Conservation (phyloP, 2,113 vertebrate species). For the Sylvietta virens region DNA sequence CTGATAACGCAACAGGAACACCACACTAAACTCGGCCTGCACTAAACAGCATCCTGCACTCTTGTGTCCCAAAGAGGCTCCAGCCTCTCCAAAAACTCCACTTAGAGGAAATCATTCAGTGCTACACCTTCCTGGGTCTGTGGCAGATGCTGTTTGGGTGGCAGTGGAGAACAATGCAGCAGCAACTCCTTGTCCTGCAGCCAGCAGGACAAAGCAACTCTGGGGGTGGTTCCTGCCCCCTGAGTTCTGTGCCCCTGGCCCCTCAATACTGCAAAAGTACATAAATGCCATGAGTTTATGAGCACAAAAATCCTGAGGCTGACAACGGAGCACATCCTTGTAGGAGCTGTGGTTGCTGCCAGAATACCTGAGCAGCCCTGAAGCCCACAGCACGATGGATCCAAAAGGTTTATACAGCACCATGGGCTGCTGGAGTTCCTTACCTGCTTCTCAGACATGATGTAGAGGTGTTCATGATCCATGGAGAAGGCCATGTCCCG, state of each 20-base stretch:
- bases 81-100: not conserved
- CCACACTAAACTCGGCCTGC: not conserved
- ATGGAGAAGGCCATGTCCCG: slow-evolving; percentile 95
- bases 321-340: rapidly evolving
- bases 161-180: not conserved
- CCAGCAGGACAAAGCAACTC: not conserved
- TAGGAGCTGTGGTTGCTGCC: not conserved
- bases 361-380: not conserved
- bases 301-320: not conserved
- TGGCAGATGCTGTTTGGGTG: not conserved
- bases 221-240: not conserved
- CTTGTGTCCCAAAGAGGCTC: not conserved
- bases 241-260: not conserved
- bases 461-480: slow-evolving; percentile 89
- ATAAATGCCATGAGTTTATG: not conserved
- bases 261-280: not conserved
- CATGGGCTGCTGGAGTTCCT: not conserved
- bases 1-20: not conserved
- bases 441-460: slow-evolving; percentile 97
- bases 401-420: not conserved
- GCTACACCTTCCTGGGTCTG: rapidly evolving
- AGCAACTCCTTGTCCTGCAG: not conserved
- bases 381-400: not conserved
- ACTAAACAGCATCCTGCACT: not conserved
- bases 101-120: not conserved